Evolutionary conservation across 2,113 vertebrate genomes (phyloP).

Genomic region (Spheniscus mendiculus): DNA sequence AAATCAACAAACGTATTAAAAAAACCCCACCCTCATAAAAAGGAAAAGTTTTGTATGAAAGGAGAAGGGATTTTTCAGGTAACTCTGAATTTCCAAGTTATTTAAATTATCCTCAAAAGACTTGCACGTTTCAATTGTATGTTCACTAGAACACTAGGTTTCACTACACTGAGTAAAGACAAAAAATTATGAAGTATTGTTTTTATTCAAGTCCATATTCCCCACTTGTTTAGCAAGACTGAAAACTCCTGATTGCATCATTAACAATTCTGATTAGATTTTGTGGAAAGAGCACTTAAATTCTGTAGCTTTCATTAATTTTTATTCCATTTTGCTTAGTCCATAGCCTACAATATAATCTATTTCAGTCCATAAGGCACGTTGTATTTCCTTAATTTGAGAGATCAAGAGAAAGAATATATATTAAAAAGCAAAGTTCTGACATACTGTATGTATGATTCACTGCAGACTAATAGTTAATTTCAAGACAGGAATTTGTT

Average conservation of each 20-base stretch:
- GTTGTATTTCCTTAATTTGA: neutral
- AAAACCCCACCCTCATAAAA: neutral
- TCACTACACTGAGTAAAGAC: neutral
- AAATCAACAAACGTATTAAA: constrained; percentile 23
- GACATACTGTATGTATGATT: neutral
- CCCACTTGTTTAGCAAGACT: neutral
- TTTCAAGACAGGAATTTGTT: neutral
- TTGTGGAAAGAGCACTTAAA: neutral
- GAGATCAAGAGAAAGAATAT: neutral
- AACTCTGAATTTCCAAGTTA: neutral
- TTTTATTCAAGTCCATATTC: neutral
- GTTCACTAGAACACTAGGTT: neutral
- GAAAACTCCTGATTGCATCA: neutral
- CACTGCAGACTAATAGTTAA: neutral
- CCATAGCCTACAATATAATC: neutral
- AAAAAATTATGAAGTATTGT: neutral
- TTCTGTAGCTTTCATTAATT: neutral
- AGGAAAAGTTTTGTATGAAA: neutral
- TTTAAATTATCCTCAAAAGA: neutral
- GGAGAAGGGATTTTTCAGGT: constrained; percentile 35
- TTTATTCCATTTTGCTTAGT: neutral
- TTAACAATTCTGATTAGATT: neutral
- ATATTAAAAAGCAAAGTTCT: neutral
- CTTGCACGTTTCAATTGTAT: neutral
- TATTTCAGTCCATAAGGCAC: neutral